These are phyloP conservation scores for Caranx melampygus DNA, from an alignment of 2,113 vertebrate genomes.

Conservation along the genomic window DNA sequence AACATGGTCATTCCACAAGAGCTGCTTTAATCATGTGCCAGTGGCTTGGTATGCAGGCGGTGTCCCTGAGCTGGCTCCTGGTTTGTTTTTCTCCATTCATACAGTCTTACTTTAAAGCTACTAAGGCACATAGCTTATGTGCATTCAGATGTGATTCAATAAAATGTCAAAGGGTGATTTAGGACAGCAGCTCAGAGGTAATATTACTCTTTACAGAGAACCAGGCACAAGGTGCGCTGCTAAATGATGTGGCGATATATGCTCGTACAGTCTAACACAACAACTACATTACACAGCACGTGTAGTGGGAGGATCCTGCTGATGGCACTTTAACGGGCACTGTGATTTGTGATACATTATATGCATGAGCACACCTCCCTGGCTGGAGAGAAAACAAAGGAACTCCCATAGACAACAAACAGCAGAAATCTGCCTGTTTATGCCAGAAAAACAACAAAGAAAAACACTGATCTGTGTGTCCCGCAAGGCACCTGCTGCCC, in stretches of 20 bases:
- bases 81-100: constrained; percentile 42
- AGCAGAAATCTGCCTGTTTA: constrained; percentile 45
- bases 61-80: constrained; percentile 25
- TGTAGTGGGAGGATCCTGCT: constrained; percentile 44
- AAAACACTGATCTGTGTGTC: constrained; percentile 59
- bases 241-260: constrained; percentile 41
- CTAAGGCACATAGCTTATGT: constrained; percentile 46
- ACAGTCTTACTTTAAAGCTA: constrained; percentile 34
- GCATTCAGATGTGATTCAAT: constrained; percentile 61
- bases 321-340: constrained; percentile 52
- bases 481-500: constrained; percentile 57
- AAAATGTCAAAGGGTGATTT: constrained; percentile 69
- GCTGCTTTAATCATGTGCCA: constrained; percentile 5
- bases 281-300: constrained; percentile 23
- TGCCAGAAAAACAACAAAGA: constrained; percentile 49
- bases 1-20: constrained; percentile 4
- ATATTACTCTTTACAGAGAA: constrained; percentile 55
- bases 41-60: constrained; percentile 8
- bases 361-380: constrained; percentile 57
- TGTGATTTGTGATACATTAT: constrained; percentile 62
- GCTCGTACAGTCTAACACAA: constrained; percentile 33
- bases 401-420: constrained; percentile 51
- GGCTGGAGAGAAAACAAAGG: constrained; percentile 56
- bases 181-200: constrained; percentile 52
- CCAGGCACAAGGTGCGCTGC: constrained; percentile 27